A percentile compares a stretch with the other conserved stretches of the same genome.
These are phyloP conservation scores for Colinus virginianus DNA, from an alignment of 2,113 vertebrate species.

Conservation along the genomic window DNA sequence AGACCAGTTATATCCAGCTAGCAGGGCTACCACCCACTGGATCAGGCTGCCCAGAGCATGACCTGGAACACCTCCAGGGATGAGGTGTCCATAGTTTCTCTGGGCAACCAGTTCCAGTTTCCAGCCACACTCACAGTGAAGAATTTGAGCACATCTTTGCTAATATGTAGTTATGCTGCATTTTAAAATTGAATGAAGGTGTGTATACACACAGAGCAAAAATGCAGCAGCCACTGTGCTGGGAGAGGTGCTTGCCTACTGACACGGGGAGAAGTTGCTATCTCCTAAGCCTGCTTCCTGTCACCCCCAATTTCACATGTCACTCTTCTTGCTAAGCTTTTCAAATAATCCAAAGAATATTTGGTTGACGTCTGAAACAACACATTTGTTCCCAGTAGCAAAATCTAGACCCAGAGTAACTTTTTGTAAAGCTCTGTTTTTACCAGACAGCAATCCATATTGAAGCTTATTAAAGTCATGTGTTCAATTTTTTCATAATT, in stretches of 20 bases:
- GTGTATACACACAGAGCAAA: neutral
- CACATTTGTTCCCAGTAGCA: slow-evolving; percentile 43
- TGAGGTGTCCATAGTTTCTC: neutral
- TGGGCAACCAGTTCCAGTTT: neutral
- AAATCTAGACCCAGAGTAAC: slow-evolving; percentile 32
- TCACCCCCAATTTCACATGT: slow-evolving; percentile 45
- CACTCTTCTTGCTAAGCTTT: slow-evolving; percentile 23
- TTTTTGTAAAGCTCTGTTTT: slow-evolving; percentile 57
- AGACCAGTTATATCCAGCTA: neutral
- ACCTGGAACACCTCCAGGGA: neutral
- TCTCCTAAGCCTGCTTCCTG: slow-evolving; percentile 3
- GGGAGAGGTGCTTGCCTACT: rapidly evolving
- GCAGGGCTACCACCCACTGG: neutral
- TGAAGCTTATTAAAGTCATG: slow-evolving; percentile 75
- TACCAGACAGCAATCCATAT: slow-evolving; percentile 57
- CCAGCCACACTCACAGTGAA: neutral
- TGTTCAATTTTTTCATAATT: slow-evolving; percentile 77
- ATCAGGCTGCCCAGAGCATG: neutral
- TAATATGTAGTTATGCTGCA: neutral
- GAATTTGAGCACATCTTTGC: neutral
- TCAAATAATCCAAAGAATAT: slow-evolving; percentile 28
- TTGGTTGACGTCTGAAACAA: slow-evolving; percentile 48
- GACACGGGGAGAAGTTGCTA: rapidly evolving
- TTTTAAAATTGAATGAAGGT: neutral
- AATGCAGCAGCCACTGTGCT: neutral